phyloP scores from a whole-genome alignment of 2,797 vertebrate species.

The Melanotaenia pygmaea region DNA sequence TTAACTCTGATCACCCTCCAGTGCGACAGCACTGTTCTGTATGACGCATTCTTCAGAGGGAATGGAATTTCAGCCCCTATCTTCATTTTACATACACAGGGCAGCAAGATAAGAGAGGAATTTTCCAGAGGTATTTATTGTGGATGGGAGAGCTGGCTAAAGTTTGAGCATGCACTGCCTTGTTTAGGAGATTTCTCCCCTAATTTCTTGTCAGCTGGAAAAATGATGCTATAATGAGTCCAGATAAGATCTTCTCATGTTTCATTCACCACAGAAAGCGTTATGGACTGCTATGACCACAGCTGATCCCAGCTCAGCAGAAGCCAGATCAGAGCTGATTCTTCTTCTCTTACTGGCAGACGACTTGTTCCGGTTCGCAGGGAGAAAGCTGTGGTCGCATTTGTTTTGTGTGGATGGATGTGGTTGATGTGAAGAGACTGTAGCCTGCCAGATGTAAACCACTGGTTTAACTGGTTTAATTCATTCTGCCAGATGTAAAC shows the following conservation, averaged over 20 bases:
- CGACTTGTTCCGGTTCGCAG: too few relatives aligned
- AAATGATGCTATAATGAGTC: constrained; percentile 60
- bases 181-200: constrained; percentile 31
- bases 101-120: constrained; percentile 73
- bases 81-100: constrained; percentile 63
- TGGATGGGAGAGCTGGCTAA: constrained; percentile 35
- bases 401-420: too few relatives aligned
- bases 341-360: too few relatives aligned
- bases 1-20: constrained; percentile 53
- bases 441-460: too few relatives aligned
- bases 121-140: constrained; percentile 70
- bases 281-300: too few relatives aligned
- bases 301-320: too few relatives aligned
- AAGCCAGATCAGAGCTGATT: too few relatives aligned
- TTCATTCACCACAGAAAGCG: constrained; percentile 46
- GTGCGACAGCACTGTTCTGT: constrained; percentile 52
- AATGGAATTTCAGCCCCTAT: constrained; percentile 64
- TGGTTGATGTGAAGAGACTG: too few relatives aligned
- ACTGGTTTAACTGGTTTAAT: too few relatives aligned
- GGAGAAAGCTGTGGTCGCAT: too few relatives aligned
- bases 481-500: too few relatives aligned
- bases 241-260: constrained; percentile 50
- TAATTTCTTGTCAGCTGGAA: constrained; percentile 65
- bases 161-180: constrained; percentile 26
- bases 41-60: constrained; percentile 47